phyloP scores from a whole-genome alignment of 2,888 invertebrate species.

The Polydrusus tereticollis region DNA sequence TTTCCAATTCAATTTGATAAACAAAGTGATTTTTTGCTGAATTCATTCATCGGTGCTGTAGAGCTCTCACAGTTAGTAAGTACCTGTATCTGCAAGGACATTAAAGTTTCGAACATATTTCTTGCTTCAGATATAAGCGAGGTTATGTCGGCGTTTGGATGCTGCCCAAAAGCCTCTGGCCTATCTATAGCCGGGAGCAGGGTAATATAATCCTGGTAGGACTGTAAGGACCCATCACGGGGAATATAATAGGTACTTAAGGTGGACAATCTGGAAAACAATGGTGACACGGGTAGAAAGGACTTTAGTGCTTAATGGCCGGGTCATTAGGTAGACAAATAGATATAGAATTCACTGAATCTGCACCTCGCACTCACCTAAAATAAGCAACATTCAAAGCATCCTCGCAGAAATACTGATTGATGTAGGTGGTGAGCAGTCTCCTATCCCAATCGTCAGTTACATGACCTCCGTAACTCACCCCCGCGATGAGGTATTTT shows the following conservation, averaged over 20 bases:
- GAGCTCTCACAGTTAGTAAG: too few species aligned
- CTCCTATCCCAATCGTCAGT: conserved; percentile 83
- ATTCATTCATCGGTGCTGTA: too few species aligned
- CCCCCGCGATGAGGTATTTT: conserved; percentile 88
- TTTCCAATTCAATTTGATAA: too few species aligned
- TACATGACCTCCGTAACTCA: conserved; percentile 91
- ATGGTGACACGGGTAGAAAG: background rate
- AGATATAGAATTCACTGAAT: too few species aligned
- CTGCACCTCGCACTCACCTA: conserved; percentile 67
- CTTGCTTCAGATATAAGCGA: conserved; percentile 86
- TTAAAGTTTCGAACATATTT: conserved; percentile 81
- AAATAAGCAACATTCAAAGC: conserved; percentile 75
- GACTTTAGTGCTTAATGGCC: too few species aligned
- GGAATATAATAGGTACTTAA: conserved; percentile 86
- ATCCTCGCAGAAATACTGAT: conserved; percentile 84
- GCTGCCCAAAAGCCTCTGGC: conserved; percentile 91
- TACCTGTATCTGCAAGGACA: conserved; percentile 80
- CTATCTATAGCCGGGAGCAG: conserved; percentile 83
- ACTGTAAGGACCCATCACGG: conserved; percentile 82
- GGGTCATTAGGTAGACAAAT: too few species aligned
- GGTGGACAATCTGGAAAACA: conserved; percentile 74
- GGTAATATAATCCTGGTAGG: conserved; percentile 85
- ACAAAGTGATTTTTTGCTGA: too few species aligned
- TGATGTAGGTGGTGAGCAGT: conserved; percentile 85
- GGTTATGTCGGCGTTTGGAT: conserved; percentile 90